Evolutionary conservation across 2,888 invertebrate species (phyloP).

Genomic region (Ceramica pisi): DNA sequence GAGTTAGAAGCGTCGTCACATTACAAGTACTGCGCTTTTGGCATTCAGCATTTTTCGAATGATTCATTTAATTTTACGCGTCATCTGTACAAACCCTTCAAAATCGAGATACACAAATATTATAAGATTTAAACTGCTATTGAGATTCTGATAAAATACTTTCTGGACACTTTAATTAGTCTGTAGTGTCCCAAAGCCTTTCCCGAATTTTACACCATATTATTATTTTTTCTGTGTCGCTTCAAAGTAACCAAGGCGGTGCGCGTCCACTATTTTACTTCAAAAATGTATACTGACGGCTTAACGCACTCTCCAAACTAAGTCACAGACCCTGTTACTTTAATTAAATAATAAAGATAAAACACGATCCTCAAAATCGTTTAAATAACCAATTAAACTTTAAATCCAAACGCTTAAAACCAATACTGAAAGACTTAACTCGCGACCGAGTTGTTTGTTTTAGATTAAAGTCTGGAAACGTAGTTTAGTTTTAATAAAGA

Average conservation of each 20-base stretch:
- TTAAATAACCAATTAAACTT: conserved; percentile 46
- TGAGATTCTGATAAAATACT: neutral
- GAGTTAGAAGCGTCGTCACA: too few relatives aligned
- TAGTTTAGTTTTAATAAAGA: conserved; percentile 35
- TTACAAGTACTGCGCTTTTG: too few relatives aligned
- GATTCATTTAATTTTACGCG: too few relatives aligned
- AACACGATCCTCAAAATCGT: conserved; percentile 19
- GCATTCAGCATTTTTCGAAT: too few relatives aligned
- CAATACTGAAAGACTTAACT: conserved; percentile 39
- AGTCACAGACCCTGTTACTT: neutral
- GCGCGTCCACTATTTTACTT: neutral
- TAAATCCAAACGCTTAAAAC: conserved; percentile 40
- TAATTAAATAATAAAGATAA: conserved; percentile 28
- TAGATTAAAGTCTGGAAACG: conserved; percentile 51
- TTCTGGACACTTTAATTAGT: too few relatives aligned
- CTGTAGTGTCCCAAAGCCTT: too few relatives aligned
- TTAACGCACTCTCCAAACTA: neutral
- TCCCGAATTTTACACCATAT: too few relatives aligned
- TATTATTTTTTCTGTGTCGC: too few relatives aligned
- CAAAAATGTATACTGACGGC: neutral
- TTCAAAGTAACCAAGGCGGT: too few relatives aligned
- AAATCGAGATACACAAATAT: neutral
- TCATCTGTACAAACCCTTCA: neutral
- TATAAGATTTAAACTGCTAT: neutral
- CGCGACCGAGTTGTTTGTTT: conserved; percentile 49